Conservation (phyloP, 2,797 vertebrate species). For the Chlorospingus flavigularis region DNA sequence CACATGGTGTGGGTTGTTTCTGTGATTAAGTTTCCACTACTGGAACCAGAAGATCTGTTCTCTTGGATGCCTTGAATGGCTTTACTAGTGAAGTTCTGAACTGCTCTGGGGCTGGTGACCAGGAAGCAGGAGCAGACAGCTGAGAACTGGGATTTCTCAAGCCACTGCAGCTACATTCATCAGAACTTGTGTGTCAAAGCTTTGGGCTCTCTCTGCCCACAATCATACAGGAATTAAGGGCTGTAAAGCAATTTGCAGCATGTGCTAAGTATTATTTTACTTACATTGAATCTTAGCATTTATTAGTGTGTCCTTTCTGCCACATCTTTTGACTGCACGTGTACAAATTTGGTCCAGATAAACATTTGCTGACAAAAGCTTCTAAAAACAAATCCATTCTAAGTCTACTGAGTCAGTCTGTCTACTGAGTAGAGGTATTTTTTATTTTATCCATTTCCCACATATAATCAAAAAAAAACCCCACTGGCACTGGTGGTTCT, state of each 20-base stretch:
- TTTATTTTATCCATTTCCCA: not conserved
- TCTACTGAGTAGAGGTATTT: not conserved
- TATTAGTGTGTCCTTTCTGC: not conserved
- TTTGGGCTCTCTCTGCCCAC: not conserved
- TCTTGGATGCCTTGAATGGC: not conserved
- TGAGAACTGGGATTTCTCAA: not conserved
- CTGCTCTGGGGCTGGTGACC: not conserved
- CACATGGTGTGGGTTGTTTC: not conserved
- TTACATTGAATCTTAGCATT: not conserved
- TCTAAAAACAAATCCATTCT: not conserved
- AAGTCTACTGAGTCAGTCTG: not conserved
- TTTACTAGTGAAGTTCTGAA: constrained; percentile 56
- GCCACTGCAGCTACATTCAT: not conserved
- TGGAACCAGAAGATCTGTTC: constrained; percentile 43
- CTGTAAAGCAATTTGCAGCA: not conserved
- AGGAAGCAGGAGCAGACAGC: not conserved
- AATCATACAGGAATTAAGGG: not conserved
- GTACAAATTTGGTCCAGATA: not conserved
- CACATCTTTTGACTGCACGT: not conserved
- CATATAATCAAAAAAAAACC: not conserved
- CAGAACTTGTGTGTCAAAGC: not conserved
- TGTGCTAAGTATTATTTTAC: not conserved
- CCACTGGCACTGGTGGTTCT: not conserved
- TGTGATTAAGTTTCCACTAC: constrained; percentile 7
- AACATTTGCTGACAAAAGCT: not conserved